Base-by-base conservation (phyloP, 2,797 vertebrate genomes). In the Chelidonichthys spinosus region DNA sequence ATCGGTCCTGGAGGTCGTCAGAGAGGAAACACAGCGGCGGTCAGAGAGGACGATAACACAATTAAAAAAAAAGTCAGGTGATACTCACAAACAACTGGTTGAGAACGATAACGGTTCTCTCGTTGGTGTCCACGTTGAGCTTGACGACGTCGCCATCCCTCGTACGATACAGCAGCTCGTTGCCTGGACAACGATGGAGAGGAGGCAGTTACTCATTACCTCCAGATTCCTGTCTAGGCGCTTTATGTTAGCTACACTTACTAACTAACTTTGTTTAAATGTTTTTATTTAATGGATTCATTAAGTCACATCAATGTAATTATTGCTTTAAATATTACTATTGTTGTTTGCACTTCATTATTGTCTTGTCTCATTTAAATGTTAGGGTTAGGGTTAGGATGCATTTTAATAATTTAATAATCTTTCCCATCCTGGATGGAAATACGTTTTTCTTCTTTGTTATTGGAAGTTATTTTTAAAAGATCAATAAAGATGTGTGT, bases 41-140 rank as follows among this genome's bases (percentile, higher is more conserved):
- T 52, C 1, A 63, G n/a, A 25, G 25, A 25, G 25, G 25, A 25
- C 2, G 25, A 25, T 6, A 53, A 64, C 55, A 63, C 13, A 32
- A 11, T 25, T 25, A 25, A 10, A 65, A 5, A 15, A 10, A 11
- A 5, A 32, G 32, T 42, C 62, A 49, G 17, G 74, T 82, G 82
- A 88, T 89, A 97, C 98, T 98, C 92, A 99, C 98, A 90, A 99
- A 97, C 87, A 96, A 95, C 91, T 96, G 97, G 89, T 94, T 96
- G 71, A 96, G 93, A 92, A 98, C 97, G 58, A 99, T 81, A 72
- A 96, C 67, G 0, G 79, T 92, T 39, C 72, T 94, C 69, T 77
- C 83, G 78, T 93, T 93, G 7, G 94, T 95, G 88, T 96, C 94
- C 4, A 96, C 92, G 2, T 98, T 95, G 54, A 93, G 85, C 78